A percentile compares a stretch with the other conserved stretches of the same genome.
These are phyloP conservation scores for Rhagium mordax DNA, from an alignment of 2,888 invertebrate species.

Conservation along the genomic window DNA sequence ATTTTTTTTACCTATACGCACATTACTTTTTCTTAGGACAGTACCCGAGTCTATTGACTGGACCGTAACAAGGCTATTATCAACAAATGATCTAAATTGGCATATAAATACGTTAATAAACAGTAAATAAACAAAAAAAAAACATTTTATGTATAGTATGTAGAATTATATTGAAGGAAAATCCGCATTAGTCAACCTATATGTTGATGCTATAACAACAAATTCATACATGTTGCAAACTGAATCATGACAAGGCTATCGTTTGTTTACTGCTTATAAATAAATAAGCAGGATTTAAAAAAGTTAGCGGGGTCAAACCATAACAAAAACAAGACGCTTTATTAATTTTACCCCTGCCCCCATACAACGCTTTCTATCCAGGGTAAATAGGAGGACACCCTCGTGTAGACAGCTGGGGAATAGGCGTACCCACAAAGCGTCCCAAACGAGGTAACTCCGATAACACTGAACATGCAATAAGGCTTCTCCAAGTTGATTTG, in stretches of 20 bases:
- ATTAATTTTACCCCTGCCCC: background rate
- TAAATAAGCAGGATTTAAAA: background rate
- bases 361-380: slow-evolving; percentile 11
- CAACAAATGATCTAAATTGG: too few relatives aligned
- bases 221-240: background rate
- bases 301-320: too few relatives aligned
- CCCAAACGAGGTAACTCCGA: slow-evolving; percentile 11
- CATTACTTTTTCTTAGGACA: background rate
- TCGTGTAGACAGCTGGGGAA: background rate
- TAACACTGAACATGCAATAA: background rate
- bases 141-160: background rate
- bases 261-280: background rate
- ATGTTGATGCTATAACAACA: background rate
- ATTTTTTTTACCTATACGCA: too few relatives aligned
- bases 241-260: background rate
- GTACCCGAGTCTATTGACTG: background rate
- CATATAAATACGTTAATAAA: too few relatives aligned
- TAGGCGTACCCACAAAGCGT: background rate
- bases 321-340: too few relatives aligned
- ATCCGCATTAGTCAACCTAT: background rate
- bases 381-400: background rate
- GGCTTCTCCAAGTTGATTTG: background rate
- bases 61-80: background rate
- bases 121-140: background rate
- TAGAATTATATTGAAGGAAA: background rate